phyloP scores from a whole-genome alignment of 53 echinoderm and acorn worm species.

The Crossaster papposus region DNA sequence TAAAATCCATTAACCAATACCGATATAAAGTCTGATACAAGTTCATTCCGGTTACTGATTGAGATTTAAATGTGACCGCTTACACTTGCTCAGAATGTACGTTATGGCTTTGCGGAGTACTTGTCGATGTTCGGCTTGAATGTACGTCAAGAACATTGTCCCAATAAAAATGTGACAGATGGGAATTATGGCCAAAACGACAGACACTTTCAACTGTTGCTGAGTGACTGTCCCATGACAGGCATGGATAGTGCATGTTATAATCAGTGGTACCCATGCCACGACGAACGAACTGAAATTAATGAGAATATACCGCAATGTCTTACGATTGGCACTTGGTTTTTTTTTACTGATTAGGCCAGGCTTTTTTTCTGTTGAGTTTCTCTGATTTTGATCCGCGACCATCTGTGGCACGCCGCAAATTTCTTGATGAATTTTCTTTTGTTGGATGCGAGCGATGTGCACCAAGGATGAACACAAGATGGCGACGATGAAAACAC shows the following conservation, averaged over 20 bases:
- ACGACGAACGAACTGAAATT: constrained; percentile 12
- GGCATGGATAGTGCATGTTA: not conserved
- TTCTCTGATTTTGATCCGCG: no score
- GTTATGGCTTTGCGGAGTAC: not conserved
- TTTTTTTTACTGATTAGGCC: not conserved
- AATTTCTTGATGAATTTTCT: not conserved
- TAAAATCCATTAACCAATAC: not conserved
- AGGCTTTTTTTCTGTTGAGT: not conserved
- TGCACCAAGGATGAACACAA: not conserved
- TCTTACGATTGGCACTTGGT: not conserved
- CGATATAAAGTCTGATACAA: no score
- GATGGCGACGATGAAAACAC: not conserved
- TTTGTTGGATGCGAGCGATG: constrained; percentile 2
- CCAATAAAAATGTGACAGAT: not conserved
- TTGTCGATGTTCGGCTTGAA: not conserved
- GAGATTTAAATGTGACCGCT: not conserved
- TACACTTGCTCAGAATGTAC: not conserved
- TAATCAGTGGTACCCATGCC: not conserved
- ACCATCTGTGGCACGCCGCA: not conserved
- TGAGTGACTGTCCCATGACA: not conserved
- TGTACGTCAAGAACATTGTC: constrained; percentile 12
- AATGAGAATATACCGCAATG: constrained; percentile 6
- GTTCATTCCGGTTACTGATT: not conserved
- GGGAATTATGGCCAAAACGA: not conserved
- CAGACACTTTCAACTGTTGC: not conserved